Base-by-base conservation (phyloP, 2,113 vertebrate genomes). In the Pelmatolapia mariae region DNA sequence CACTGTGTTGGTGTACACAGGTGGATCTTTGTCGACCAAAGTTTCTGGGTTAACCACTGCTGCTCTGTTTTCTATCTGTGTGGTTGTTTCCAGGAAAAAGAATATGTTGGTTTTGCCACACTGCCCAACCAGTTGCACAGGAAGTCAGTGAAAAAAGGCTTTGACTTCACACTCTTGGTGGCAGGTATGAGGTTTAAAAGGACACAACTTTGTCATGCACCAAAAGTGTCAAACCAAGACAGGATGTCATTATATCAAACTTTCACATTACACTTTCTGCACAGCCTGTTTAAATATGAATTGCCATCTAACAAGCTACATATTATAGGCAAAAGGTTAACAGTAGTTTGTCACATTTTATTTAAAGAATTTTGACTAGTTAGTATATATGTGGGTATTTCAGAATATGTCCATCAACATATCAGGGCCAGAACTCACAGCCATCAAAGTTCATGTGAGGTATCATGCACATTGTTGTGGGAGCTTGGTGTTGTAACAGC, bases 81-180 rank as follows among this genome's bases (percentile, higher is more conserved):
- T 59, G 43, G 10, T 29, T 84, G 45, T 86, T 86, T 87, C 5
- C 10, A 96, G 95, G 95, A 95, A 38, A 96, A 95, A 71, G 95
- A 96, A 5, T 96, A 96, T 8, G 96, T 96, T 1, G 96, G 96
- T 1, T 96, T 96, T 59, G 96, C 96, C 3, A 96, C 95, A 5
- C 89, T 96, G 61, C 96, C 96, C 10, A 96, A 95, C 89, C 96
- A 96, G 89, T 90, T 96, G 50, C 95, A 96, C 90, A 95, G 95
- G 76, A 96, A 96, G 93, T 96, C 96, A 0, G 96, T 96, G 83
- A 96, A 96, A 45, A 96, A 96, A 80, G 96, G 96, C 1, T 96
- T 96, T 12, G 96, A 96, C 89, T 96, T 96, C 90, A 96, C 96
- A 2, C 95, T 96, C 29, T 94, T 96, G 96, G 96, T 96, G 63